Conservation (phyloP, 2,113 vertebrate species). For the Alligator mississippiensis region DNA sequence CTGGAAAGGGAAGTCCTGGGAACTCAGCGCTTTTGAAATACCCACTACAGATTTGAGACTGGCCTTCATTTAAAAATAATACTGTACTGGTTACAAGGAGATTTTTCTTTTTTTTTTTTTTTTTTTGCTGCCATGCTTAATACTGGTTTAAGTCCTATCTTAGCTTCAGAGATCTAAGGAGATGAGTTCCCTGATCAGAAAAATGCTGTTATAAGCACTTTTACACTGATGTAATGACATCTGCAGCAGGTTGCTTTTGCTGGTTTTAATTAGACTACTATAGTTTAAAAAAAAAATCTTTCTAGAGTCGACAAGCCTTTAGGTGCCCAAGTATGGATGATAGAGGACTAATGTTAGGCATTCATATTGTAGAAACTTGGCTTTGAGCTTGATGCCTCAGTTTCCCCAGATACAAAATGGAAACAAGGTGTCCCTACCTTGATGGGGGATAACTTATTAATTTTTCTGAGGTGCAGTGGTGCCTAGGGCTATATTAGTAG, state of each 20-base stretch:
- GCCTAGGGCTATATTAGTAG: not conserved
- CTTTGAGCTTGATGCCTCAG: not conserved
- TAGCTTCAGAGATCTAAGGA: not conserved
- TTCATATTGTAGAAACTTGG: not conserved
- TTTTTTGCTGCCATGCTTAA: not conserved
- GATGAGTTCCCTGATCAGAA: not conserved
- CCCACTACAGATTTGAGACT: not conserved
- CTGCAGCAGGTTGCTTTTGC: not conserved
- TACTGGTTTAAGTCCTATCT: not conserved
- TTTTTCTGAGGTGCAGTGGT: not conserved
- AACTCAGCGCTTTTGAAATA: not conserved
- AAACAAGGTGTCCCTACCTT: not conserved
- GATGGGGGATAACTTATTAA: not conserved
- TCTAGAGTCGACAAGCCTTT: not conserved
- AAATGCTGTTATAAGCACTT: not conserved
- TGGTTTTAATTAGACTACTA: not conserved
- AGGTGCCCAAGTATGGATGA: not conserved
- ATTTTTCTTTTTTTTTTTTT: not conserved
- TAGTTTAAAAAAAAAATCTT: not conserved
- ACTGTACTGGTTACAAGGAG: not conserved
- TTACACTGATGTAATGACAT: not conserved
- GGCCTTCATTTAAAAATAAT: not conserved
- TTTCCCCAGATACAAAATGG: not conserved
- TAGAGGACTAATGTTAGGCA: not conserved
- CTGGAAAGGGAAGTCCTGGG: not conserved